These are phyloP conservation scores for Cryptophagus acutangulus DNA, from an alignment of 2,888 invertebrate species.

Conservation along the genomic window DNA sequence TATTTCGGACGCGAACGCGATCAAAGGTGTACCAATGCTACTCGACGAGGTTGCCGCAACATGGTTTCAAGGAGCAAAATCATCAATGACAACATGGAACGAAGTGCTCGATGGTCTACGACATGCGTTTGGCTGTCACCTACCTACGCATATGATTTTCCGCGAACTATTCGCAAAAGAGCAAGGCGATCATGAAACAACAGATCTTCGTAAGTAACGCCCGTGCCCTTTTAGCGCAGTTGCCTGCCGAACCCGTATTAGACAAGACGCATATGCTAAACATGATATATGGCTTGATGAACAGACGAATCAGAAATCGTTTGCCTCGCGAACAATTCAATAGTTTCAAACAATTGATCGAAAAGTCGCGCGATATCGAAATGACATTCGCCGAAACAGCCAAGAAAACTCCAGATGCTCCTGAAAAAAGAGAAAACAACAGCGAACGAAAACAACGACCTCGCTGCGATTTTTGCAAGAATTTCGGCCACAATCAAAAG, in stretches of 20 bases:
- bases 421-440: neutral
- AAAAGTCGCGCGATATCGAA: conserved; percentile 10
- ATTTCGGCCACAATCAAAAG: conserved; percentile 7
- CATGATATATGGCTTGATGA: conserved; percentile 13
- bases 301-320: conserved; percentile 6
- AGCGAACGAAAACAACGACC: conserved; percentile 6
- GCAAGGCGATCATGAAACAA: conserved; percentile 12
- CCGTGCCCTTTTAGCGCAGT: conserved; percentile 10
- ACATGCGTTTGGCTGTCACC: conserved; percentile 13
- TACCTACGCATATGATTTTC: conserved; percentile 15
- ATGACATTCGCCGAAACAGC: conserved; percentile 2
- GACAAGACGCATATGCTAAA: conserved; percentile 10
- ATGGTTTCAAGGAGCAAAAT: conserved; percentile 24
- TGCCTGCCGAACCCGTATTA: conserved; percentile 8
- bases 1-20: conserved; percentile 19
- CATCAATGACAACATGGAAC: conserved; percentile 13
- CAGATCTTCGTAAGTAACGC: conserved; percentile 12
- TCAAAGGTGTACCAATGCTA: conserved; percentile 25
- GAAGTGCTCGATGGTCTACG: conserved; percentile 16
- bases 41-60: conserved; percentile 19
- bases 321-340: conserved; percentile 6
- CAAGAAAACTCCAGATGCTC: no score
- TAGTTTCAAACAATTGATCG: conserved; percentile 6
- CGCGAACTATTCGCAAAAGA: conserved; percentile 15
- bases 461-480: conserved; percentile 11